phyloP scores from a whole-genome alignment of 2,113 vertebrate genomes.

The Psilopogon haemacephalus region DNA sequence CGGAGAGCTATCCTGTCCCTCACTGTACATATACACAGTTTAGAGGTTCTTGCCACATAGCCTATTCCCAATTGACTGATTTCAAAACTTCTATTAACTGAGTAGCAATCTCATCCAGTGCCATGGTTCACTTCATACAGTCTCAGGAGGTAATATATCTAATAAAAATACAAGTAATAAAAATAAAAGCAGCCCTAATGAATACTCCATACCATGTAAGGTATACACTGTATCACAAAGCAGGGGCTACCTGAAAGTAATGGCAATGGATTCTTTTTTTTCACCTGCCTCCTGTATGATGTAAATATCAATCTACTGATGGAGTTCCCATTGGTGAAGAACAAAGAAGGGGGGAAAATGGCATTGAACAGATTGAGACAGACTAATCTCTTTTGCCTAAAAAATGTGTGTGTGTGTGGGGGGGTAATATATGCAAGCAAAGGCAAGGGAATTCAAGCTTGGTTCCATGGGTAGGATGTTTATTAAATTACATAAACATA shows the following conservation, averaged over 20 bases:
- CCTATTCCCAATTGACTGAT: constrained; percentile 21
- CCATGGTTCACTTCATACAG: constrained; percentile 20
- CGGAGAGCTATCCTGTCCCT: background rate
- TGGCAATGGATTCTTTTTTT: background rate
- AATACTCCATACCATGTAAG: constrained; percentile 1
- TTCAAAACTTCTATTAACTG: constrained; percentile 50
- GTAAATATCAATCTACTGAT: constrained; percentile 45
- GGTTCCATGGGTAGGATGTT: constrained; percentile 13
- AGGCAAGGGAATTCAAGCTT: constrained; percentile 25
- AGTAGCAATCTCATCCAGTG: constrained; percentile 34
- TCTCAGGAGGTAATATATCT: constrained; percentile 51
- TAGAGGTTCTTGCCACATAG: constrained; percentile 19
- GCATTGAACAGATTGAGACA: constrained; percentile 26
- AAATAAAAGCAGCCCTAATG: constrained; percentile 57
- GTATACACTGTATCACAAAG: background rate
- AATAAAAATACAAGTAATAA: constrained; percentile 66
- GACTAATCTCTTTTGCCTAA: constrained; percentile 45
- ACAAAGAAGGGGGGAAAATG: constrained; percentile 24
- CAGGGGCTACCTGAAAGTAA: background rate
- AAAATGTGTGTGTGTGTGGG: too few species aligned
- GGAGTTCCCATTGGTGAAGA: constrained; percentile 30
- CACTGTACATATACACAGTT: constrained; percentile 19
- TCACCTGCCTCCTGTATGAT: background rate
- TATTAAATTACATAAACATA: constrained; percentile 62
- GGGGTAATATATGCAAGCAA: constrained; percentile 31